Evolutionary conservation across 1,140 invertebrate species (phyloP), one percentile per base, ranked within the genome.

Genomic region (Lucilia sericata): DNA sequence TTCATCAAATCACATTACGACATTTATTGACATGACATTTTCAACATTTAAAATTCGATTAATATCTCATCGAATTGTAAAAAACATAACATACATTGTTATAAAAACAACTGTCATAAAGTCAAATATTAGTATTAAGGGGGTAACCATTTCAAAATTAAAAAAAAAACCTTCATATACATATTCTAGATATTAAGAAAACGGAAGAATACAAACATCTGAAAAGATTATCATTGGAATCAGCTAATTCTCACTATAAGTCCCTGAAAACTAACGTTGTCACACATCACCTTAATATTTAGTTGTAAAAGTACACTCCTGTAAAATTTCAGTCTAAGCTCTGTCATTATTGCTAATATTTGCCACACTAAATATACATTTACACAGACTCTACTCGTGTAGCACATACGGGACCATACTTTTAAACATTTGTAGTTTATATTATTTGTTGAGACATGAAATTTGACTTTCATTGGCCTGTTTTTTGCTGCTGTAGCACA

Each of bases 1-100:
- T 83, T 83, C 87, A 87, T 87, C 86, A 89, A 89, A 89, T 88
- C 86, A 88, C 89, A 86, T 89, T 89, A 86, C 88, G 88, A 89
- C 88, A 89, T 86, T 88, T 86, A 87, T 87, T 89, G 88, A 89
- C 88, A 89, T 88, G 88, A 89, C 86, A 88, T 88, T 89, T 89
- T 88, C 88, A 88, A 86, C 65, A 70, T 70, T 70, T 70, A 87
- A 86, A 87, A 89, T 87, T 85, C 88, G 88, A 89, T 89, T 89
- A 89, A 89, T 89, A 89, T 89, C 88, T 87, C 87, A 89, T 87
- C 87, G 89, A 87, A 89, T 87, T 42, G 88, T 88, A 85, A 60
- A 14, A 8, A 0, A 17, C 55, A 60, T 42, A 8, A 17, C 55
- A 60, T 17, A 60, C 55, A 60, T 17, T 60, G 55, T 60, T 60